Conservation (phyloP, 2,797 vertebrate genomes). For the Helarctos malayanus region DNA sequence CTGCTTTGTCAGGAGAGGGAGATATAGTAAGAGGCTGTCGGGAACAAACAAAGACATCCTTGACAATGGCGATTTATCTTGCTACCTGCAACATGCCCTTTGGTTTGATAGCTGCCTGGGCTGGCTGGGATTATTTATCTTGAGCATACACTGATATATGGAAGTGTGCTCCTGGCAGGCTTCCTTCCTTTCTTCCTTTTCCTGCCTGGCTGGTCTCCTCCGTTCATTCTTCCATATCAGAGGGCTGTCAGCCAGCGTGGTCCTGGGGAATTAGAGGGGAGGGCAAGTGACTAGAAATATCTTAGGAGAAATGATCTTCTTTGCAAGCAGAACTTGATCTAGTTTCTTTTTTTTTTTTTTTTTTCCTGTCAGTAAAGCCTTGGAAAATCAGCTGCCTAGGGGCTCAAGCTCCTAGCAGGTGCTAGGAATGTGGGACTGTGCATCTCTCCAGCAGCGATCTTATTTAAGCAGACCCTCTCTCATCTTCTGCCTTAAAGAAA, state of each 20-base stretch:
- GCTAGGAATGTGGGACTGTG: neutral
- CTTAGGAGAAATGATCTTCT: slow-evolving; percentile 75
- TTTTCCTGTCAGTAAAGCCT: slow-evolving; percentile 50
- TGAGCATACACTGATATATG: slow-evolving; percentile 67
- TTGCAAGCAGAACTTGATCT: slow-evolving; percentile 70
- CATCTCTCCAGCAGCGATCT: neutral
- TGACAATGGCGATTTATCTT: slow-evolving; percentile 83
- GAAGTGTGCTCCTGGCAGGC: slow-evolving; percentile 67
- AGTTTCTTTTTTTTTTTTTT: slow-evolving; percentile 59
- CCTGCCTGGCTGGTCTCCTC: slow-evolving; percentile 57
- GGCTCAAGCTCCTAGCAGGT: neutral
- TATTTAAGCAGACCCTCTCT: neutral
- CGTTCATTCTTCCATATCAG: slow-evolving; percentile 66
- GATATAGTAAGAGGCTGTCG: slow-evolving; percentile 73
- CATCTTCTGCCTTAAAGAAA: neutral
- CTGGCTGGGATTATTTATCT: slow-evolving; percentile 81
- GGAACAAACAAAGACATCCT: slow-evolving; percentile 81
- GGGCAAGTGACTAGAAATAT: slow-evolving; percentile 40
- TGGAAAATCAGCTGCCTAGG: slow-evolving; percentile 44
- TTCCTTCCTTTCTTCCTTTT: slow-evolving; percentile 60
- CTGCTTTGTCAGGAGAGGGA: slow-evolving; percentile 74
- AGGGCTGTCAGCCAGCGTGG: slow-evolving; percentile 71
- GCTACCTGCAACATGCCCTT: slow-evolving; percentile 81
- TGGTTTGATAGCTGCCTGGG: slow-evolving; percentile 77
- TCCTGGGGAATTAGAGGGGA: slow-evolving; percentile 73